Evolutionary conservation across 30 jellyfish, hydroid and myxozoan genomes (phyloP).

Genomic region (Turritopsis dohrnii): DNA sequence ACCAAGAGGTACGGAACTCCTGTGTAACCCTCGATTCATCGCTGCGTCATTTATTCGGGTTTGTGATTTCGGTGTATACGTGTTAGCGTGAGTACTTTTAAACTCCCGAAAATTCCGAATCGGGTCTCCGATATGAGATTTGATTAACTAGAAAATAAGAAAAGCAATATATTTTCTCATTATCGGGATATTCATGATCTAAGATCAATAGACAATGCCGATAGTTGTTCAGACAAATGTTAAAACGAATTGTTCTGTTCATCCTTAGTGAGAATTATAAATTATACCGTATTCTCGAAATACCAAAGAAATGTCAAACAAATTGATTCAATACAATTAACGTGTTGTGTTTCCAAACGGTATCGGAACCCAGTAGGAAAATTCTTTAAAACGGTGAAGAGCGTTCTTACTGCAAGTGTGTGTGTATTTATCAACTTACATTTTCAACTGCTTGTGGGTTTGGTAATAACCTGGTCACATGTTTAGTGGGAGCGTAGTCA

Average conservation of each 20-base stretch:
- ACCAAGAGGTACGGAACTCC: conserved; percentile 11
- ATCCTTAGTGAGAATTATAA: not conserved
- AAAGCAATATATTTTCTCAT: not conserved
- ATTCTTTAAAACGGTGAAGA: not conserved
- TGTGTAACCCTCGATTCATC: not conserved
- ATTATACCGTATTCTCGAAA: not conserved
- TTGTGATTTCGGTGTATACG: conserved; percentile 61
- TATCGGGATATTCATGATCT: too few relatives aligned
- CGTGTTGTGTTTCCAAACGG: not conserved
- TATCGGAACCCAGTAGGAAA: not conserved
- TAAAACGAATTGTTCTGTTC: not conserved
- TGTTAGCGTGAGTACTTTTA: conserved; percentile 49
- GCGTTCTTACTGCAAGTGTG: not conserved
- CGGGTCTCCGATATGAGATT: conserved; percentile 12
- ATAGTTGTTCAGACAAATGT: too few relatives aligned
- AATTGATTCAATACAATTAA: too few relatives aligned
- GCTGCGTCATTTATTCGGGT: not conserved
- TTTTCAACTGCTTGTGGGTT: not conserved
- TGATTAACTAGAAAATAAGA: not conserved
- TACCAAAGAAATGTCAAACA: not conserved
- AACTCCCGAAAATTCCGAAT: conserved; percentile 32
- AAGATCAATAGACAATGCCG: too few relatives aligned
- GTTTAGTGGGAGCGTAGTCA: not conserved
- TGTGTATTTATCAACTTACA: not conserved
- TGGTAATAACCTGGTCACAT: not conserved